Percentiles rank a stretch among this genome's conserved stretches.
These are phyloP conservation scores for Synanthedon tipuliformis DNA, from an alignment of 2,888 invertebrate genomes.

Conservation along the genomic window DNA sequence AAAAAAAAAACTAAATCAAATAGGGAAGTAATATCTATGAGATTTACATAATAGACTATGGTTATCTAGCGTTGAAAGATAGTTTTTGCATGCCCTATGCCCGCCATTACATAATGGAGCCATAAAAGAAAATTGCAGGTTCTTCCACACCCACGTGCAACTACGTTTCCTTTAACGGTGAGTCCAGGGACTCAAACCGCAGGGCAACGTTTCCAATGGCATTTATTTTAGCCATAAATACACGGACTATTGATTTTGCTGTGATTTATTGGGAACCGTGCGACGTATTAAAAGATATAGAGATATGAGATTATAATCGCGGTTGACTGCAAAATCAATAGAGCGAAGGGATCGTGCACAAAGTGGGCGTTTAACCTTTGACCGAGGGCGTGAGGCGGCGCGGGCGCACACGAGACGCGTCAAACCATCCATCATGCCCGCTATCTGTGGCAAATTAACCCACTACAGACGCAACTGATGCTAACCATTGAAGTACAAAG, in stretches of 20 bases:
- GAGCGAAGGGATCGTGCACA: conserved; percentile 53
- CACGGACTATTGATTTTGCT: conserved; percentile 17
- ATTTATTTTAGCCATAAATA: conserved; percentile 17
- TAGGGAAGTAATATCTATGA: no score
- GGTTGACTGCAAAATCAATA: conserved; percentile 62
- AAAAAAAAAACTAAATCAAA: no score
- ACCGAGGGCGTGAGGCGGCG: conserved; percentile 42
- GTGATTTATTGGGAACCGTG: conserved; percentile 14
- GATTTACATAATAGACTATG: conserved; percentile 5
- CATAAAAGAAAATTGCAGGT: conserved; percentile 35
- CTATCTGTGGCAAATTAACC: conserved; percentile 59
- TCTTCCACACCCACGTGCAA: conserved; percentile 22
- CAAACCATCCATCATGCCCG: conserved; percentile 55
- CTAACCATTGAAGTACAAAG: conserved; percentile 4
- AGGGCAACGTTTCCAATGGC: conserved; percentile 14
- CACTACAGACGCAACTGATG: conserved; percentile 43
- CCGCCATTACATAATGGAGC: conserved; percentile 34
- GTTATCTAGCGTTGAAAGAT: conserved; percentile 16
- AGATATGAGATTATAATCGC: conserved; percentile 42
- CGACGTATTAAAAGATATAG: conserved; percentile 23
- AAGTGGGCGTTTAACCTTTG: conserved; percentile 65
- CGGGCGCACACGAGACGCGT: conserved; percentile 49
- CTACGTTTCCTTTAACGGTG: conserved; percentile 24
- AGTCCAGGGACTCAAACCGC: conserved; percentile 19
- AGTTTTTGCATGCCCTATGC: conserved; percentile 26